Percentiles rank a stretch among this genome's conserved stretches.
Evolutionary conservation across 2,113 vertebrate genomes (phyloP).

Genomic region (Balaeniceps rex): DNA sequence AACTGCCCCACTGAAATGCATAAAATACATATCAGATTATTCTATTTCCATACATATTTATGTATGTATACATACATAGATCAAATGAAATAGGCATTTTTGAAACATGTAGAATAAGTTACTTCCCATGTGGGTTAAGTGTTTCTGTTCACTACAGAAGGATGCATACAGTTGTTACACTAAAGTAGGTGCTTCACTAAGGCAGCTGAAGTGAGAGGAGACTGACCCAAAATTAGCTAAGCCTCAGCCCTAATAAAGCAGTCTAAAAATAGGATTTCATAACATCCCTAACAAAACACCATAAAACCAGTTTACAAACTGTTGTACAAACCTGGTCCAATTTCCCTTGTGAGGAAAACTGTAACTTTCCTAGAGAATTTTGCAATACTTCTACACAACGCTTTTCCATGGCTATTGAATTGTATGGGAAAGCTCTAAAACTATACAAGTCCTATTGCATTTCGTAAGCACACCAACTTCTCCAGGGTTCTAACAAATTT

Average conservation of each 20-base stretch:
- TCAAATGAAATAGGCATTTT: neutral
- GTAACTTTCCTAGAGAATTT: neutral
- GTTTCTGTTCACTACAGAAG: neutral
- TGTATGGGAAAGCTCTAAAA: neutral
- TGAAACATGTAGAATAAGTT: neutral
- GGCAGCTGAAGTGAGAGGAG: neutral
- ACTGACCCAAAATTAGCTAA: neutral
- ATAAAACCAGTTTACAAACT: neutral
- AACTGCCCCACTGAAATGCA: neutral
- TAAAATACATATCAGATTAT: neutral
- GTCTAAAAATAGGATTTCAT: neutral
- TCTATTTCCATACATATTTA: neutral
- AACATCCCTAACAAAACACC: neutral
- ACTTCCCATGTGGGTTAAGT: neutral
- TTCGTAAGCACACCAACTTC: neutral
- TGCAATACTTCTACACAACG: neutral
- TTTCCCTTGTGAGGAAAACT: neutral
- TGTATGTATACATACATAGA: neutral
- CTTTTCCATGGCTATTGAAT: neutral
- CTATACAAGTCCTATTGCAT: neutral
- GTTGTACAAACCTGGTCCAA: neutral
- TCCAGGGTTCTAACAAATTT: neutral
- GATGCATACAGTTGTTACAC: neutral
- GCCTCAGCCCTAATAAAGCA: neutral
- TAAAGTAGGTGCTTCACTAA: neutral